A percentile compares a stretch with the other conserved stretches of the same genome.
phyloP scores from a whole-genome alignment of 2,797 vertebrate genomes.

The Crax fasciolata region DNA sequence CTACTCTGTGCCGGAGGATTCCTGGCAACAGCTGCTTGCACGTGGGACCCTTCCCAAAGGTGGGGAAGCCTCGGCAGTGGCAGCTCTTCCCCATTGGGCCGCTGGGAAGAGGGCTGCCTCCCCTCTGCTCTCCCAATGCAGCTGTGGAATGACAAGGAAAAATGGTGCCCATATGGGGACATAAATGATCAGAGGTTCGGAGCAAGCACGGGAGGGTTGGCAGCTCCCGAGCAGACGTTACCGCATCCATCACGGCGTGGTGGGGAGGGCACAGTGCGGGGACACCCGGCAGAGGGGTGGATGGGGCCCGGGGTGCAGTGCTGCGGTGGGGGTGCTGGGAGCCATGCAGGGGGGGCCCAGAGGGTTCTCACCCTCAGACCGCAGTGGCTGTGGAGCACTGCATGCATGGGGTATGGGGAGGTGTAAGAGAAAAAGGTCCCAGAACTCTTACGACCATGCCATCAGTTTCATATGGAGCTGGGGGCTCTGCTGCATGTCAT shows the following conservation, averaged over 20 bases:
- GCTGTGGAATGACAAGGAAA: conserved; percentile 58
- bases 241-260: conserved; percentile 4
- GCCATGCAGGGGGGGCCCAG: not conserved
- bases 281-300: accelerated
- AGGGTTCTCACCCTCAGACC: not conserved
- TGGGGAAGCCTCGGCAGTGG: not conserved
- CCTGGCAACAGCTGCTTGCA: conserved; percentile 44
- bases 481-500: too few species aligned
- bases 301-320: not conserved
- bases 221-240: conserved; percentile 32
- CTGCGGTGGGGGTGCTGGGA: not conserved
- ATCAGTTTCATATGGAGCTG: too few species aligned
- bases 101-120: not conserved
- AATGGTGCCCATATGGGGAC: conserved; percentile 70
- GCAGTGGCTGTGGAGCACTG: not conserved
- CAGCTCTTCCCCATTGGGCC: not conserved
- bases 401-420: accelerated
- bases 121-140: conserved; percentile 5
- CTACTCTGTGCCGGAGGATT: not conserved
- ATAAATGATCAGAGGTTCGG: conserved; percentile 58
- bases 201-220: conserved; percentile 44
- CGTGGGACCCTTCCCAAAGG: conserved; percentile 50
- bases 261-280: not conserved
- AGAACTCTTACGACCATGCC: too few species aligned
- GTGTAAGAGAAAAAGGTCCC: too few species aligned